phyloP scores from a whole-genome alignment of 2,797 vertebrate genomes.

The Sardinella longiceps region DNA sequence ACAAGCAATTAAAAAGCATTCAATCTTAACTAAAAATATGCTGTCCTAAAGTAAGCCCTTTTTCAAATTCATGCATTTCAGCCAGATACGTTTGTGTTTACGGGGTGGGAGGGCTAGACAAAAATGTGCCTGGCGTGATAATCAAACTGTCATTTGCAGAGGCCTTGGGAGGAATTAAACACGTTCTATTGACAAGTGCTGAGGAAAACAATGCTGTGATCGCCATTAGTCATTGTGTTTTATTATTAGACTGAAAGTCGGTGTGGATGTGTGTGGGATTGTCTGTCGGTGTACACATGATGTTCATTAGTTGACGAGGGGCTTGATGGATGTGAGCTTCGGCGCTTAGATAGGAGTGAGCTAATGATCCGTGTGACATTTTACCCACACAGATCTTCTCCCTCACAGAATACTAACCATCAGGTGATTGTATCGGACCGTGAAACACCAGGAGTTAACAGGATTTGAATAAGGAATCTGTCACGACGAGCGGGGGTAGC shows the following conservation, averaged over 20 bases:
- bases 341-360: constrained; percentile 62
- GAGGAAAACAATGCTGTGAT: neutral
- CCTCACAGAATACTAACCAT: constrained; percentile 28
- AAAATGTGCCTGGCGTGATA: neutral
- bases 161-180: neutral
- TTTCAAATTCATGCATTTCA: neutral
- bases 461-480: constrained; percentile 33
- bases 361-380: constrained; percentile 66
- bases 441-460: constrained; percentile 27
- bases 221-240: neutral
- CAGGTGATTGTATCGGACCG: constrained; percentile 26
- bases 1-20: constrained; percentile 65
- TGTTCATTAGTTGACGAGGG: constrained; percentile 60
- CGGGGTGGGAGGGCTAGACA: neutral
- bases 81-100: neutral
- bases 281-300: constrained; percentile 36
- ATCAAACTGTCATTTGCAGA: neutral
- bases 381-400: constrained; percentile 53
- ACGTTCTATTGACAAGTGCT: neutral
- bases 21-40: constrained; percentile 43
- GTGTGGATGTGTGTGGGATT: neutral
- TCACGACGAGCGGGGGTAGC: neutral
- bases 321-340: constrained; percentile 58
- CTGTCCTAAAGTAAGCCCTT: neutral
- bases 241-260: neutral